Percentiles rank a stretch among this genome's conserved stretches.
Evolutionary conservation across 2,113 vertebrate species (phyloP).

Genomic region (Chloroceryle aenea): DNA sequence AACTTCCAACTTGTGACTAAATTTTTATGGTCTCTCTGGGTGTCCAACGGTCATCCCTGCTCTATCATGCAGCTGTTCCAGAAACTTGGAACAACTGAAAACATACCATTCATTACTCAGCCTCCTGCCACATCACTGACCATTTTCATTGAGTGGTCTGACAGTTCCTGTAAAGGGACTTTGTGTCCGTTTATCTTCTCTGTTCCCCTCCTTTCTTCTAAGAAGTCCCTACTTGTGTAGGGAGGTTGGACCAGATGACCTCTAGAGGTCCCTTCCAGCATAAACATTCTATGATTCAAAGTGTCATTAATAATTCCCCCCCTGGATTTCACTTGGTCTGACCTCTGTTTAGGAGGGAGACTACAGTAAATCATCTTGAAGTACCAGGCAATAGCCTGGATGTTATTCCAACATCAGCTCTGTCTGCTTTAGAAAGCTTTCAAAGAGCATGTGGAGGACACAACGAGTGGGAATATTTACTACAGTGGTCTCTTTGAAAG

Average conservation of each 20-base stretch:
- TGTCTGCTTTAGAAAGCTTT: background rate
- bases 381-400: background rate
- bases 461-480: accelerated
- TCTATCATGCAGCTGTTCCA: accelerated
- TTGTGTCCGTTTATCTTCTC: background rate
- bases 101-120: background rate
- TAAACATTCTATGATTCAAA: no score
- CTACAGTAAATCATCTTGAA: background rate
- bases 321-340: background rate
- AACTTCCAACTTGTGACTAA: background rate
- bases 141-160: background rate
- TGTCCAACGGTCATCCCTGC: background rate
- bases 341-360: background rate
- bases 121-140: background rate
- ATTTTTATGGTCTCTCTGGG: background rate
- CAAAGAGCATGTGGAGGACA: accelerated
- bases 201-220: background rate
- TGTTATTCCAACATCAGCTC: background rate
- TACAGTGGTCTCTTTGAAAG: background rate
- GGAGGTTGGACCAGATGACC: no score
- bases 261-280: no score
- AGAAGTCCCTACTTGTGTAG: background rate
- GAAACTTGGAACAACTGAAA: background rate
- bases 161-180: background rate
- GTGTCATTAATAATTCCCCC: background rate